Base-by-base conservation (phyloP, 2,113 vertebrate genomes). In the Riparia riparia region DNA sequence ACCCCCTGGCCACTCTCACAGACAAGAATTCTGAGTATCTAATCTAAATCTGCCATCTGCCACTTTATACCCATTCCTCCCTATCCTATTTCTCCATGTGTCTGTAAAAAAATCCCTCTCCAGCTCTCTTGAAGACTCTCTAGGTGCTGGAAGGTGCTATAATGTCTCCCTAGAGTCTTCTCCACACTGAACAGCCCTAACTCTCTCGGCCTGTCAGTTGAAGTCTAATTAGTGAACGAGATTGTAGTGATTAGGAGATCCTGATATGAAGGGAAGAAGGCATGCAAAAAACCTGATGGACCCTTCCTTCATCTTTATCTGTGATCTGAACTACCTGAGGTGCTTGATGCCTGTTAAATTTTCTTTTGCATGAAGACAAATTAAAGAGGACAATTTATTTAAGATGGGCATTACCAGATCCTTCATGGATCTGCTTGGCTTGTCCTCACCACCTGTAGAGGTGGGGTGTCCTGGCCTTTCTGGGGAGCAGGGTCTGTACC, bases 401-500 rank as follows among this genome's bases (percentile, higher is more conserved):
- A 28, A 61, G 17, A 32, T 12, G 7, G 39, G 12, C 17, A 19
- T 34, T 78, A 15, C 22, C 37, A 56, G 18, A 21, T 25, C 41
- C 20, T 72, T 88, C 25, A 32, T 12, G 34, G 45, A 41, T 53
- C 50, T 61, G 6, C 17, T 29, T 50, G 47, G 37, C 18, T 74
- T 77, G 4, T 64, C 37, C 57, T 82, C 10, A 60, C 4, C 28
- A 28, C 8, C 7, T 49, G 44, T 26, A 41, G 9, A 71, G 4
- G 3, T 64, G 29, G 26, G 29, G 2, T 57, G 31, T 12, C 12
- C 22, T 17, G 17, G 6, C 19, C 45, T 76, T 7, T 19, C 17
- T 1, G 16, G 26, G 3, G 7, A 77, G 12, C 1, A 3, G 7
- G 10, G 3, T 45, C 28, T 53, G 12, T 20, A 17, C 31, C 28